Evolutionary conservation across 1,140 invertebrate genomes (phyloP), one percentile per base, ranked within the genome.

Genomic region (Magallana angulata): DNA sequence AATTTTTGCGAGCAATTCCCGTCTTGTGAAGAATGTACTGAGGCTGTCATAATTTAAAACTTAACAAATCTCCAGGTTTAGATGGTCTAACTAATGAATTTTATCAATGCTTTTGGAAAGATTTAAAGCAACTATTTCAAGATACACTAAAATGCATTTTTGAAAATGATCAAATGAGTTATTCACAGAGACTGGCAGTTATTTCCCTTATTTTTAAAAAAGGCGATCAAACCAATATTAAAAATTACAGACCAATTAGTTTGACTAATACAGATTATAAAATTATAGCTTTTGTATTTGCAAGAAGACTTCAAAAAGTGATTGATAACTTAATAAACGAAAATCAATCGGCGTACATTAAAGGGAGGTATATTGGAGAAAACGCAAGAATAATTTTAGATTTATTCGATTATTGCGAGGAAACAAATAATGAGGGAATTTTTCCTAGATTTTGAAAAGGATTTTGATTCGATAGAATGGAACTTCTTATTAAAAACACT

Each of bases 61-160:
- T 14, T 57, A 82, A 82, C 80, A 82, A 82, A 82, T 57, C 30
- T 82, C 80, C 80, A 0, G 80, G 48, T 16, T 4, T 1, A 57
- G 80, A 82, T 58, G 80, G 80, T n/a, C 80, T 82, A 7, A 56
- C 80, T 56, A 82, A 82, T 57, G 80, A 82, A 58, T 82, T 57
- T 82, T 82, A 82, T 12, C 48, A 82, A 82, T 16, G 80, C 56
- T 82, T 82, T 82, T 82, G 80, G 80, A 82, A 82, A 18, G 80
- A 57, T 58, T 7, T 82, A 82, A 36, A 30, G 36, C 36, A 48
- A 48, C 36, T 48, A 48, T 48, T 48, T 64, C 62, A 64, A 16
- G 18, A 64, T 64, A 18, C 62, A 16, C 62, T 64, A 16, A 64
- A 16, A 18, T 16, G 14, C 62, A 64, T 64, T 16, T 64, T 64